Evolutionary conservation across 2,113 vertebrate species (phyloP).

Genomic region (Tenebrosternarchus preto): DNA sequence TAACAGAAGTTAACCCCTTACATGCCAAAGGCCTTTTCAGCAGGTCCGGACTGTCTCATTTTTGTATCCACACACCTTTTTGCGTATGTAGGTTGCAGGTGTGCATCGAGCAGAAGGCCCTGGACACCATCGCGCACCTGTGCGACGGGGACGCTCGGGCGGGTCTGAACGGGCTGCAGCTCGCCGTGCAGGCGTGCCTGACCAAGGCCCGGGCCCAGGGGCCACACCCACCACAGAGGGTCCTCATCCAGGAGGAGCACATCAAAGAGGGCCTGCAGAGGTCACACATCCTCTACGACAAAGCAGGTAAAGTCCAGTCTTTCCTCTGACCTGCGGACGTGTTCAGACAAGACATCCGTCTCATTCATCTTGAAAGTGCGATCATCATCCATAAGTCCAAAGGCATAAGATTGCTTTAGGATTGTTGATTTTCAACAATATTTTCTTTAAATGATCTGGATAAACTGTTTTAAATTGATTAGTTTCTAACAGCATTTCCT

Average conservation of each 20-base stretch:
- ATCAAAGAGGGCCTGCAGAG: constrained; percentile 92
- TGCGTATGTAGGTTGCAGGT: constrained; percentile 75
- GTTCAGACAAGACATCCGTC: not conserved
- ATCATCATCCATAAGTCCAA: no score
- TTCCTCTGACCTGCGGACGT: not conserved
- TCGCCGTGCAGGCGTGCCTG: constrained; percentile 88
- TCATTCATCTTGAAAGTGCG: no score
- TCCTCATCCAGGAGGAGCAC: constrained; percentile 85
- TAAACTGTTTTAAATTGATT: not conserved
- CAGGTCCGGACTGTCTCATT: no score
- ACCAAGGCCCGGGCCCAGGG: constrained; percentile 50
- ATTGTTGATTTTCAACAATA: not conserved
- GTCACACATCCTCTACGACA: constrained; percentile 95
- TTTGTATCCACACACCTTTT: no score
- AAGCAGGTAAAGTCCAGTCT: constrained; percentile 81
- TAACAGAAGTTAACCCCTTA: no score
- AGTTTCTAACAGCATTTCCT: no score
- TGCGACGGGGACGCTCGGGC: constrained; percentile 92
- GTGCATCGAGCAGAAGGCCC: constrained; percentile 85
- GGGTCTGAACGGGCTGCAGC: constrained; percentile 88
- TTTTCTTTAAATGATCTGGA: no score
- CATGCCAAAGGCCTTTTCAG: no score
- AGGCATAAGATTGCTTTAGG: not conserved
- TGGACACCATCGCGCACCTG: constrained; percentile 87
- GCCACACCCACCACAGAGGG: constrained; percentile 50